Evolutionary conservation across 2,797 vertebrate species (phyloP).

Genomic region (Acanthornis magna): DNA sequence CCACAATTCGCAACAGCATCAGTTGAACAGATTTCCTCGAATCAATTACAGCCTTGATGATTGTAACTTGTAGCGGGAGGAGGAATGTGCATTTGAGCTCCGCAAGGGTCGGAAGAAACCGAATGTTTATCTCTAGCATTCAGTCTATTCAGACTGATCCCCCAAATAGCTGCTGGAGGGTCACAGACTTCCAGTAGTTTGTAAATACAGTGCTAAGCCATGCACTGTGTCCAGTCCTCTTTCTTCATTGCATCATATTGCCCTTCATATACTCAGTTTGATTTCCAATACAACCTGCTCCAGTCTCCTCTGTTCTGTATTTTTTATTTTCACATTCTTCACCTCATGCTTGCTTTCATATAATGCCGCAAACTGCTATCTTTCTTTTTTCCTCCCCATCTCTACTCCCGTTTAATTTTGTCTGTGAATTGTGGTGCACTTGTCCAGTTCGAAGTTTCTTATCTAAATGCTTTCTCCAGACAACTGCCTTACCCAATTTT

Average conservation of each 20-base stretch:
- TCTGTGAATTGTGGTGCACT: background rate
- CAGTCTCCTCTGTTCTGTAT: background rate
- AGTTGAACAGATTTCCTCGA: background rate
- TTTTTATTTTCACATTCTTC: background rate
- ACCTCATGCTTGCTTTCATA: background rate
- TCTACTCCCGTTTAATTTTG: background rate
- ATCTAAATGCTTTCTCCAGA: background rate
- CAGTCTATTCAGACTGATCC: background rate
- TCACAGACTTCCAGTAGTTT: background rate
- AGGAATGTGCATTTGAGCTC: background rate
- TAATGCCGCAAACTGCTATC: background rate
- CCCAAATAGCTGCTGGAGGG: background rate
- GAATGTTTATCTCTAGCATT: background rate
- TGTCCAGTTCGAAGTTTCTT: background rate
- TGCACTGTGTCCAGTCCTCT: background rate
- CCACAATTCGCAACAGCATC: background rate
- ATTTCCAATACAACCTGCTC: background rate
- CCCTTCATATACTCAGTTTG: background rate
- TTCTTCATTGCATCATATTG: background rate
- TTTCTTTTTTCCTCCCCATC: background rate
- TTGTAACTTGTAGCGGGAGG: background rate
- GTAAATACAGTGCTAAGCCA: background rate
- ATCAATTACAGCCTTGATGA: background rate
- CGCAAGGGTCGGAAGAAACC: background rate
- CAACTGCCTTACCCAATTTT: background rate